Evolutionary conservation across 1,140 invertebrate species (phyloP), one percentile per base, ranked within the genome.

Genomic region (Octopus bimaculoides): DNA sequence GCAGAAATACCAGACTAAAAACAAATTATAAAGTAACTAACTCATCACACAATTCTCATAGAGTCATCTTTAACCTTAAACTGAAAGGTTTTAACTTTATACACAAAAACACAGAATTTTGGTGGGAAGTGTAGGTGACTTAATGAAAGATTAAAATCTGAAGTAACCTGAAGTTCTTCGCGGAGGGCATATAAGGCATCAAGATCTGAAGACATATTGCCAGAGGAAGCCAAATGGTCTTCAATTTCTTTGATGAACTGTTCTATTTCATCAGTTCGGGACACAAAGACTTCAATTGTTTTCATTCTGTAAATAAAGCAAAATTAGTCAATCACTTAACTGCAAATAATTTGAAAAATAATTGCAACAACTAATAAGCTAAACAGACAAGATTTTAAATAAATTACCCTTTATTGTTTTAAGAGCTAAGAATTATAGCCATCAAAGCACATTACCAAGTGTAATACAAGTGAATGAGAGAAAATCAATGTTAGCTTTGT

Each of bases 161-260:
- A 17, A 81, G 82, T 85, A 83, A 88, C 88, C 78, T 84, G 81
- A 55, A 89, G 83, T 71, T 89, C 85, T 82, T 84, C 82, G 41
- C 81, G 81, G 5, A 84, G 81, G 52, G 82, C 92, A 83, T 94
- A 92, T 52, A 97, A 86, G 9, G 92, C 92, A 79, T 95, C 93
- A n/a, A 95, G 90, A 77, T 96, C 95, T 52, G 94, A 93, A 3
- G 96, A 95, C 88, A 97, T 90, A 85, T 95, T 94, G 79, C 95
- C 93, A 86, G 95, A 95, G 17, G 94, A 93, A 20, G 94, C 93
- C 66, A 99, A 90, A 88, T 97, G 96, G 81, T 95, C 93, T 90
- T 99, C 97, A 84, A 98, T 94, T 83, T 97, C 95, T 14, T 95
- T 95, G 75, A 99, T 95, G 26, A 95, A 93, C 85, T 94, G 94